Evolutionary conservation across 2,797 vertebrate species (phyloP), one percentile per base, ranked within the genome.

Genomic region (Pseudomugil gertrudae): DNA sequence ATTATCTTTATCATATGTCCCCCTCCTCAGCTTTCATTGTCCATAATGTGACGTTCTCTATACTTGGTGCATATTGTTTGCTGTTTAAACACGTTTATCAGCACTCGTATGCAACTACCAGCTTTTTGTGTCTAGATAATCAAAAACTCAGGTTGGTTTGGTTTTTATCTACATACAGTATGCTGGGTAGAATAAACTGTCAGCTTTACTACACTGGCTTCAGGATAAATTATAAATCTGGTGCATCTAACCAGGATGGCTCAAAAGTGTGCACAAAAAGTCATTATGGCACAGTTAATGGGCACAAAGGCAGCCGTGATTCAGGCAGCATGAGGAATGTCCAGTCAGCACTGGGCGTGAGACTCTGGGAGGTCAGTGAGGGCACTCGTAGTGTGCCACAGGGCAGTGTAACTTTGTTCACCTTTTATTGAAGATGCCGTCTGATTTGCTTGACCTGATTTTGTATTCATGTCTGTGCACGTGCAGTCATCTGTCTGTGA

Each of bases 401-500:
- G 40, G 26, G 54, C 45, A 50, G 30, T 43, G 48, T 32, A 7
- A 9, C 5, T 56, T 9, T 27, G 48, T 3, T 75, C 58, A 73
- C 17, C 30, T 47, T 40, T 47, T 40, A 27, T 33, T n/a, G 19
- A 32, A 26, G 19, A 33, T 29, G 29, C 29, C 5, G 5, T 29
- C 29, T 29, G 29, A 9, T 26, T 51, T 29, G 19, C 11, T 52
- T 52, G 11, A 24, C 51, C 21, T 68, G 17, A 45, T 1, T 7
- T 24, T 27, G 14, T 13, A 26, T 50, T 13, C 15, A 50, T 26
- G 40, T 53, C 19, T 21, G 8, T 38, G 10, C 2, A 17, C 61
- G 3, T 70, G 14, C 90, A 99, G 97, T 98, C 98, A 0, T 98
- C 97, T 0, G 98, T 99, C 1, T 99, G 98, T 55, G 95, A 94